These are phyloP conservation scores for Styela plicata DNA, from an alignment of 23 tunicate species.

Conservation along the genomic window DNA sequence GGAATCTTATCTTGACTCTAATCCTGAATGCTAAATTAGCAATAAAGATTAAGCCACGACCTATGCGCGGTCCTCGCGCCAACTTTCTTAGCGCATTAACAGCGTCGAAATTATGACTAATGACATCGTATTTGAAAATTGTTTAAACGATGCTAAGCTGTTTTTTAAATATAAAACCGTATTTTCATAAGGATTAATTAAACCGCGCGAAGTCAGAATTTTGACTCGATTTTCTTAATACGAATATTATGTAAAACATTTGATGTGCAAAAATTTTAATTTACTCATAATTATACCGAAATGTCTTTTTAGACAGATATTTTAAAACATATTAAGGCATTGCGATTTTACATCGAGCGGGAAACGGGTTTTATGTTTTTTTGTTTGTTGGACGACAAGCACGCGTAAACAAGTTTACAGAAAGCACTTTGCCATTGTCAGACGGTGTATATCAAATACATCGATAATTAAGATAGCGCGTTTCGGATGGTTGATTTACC, in stretches of 20 bases:
- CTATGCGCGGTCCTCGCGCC: not conserved
- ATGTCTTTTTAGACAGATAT: no score
- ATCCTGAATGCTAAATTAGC: constrained; percentile 25
- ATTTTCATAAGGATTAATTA: no score
- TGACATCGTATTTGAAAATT: not conserved
- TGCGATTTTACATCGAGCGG: no score
- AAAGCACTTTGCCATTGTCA: not conserved
- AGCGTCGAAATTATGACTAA: not conserved
- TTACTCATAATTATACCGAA: no score
- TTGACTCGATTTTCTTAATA: no score
- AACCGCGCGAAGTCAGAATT: no score
- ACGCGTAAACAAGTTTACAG: not conserved
- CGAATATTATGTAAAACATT: no score
- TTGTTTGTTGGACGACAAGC: not conserved
- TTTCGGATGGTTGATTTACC: no score
- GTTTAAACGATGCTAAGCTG: not conserved
- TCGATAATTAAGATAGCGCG: not conserved
- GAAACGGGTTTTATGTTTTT: not conserved
- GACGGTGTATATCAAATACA: not conserved
- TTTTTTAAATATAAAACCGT: no score
- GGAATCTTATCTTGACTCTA: constrained; percentile 22
- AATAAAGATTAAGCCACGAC: not conserved
- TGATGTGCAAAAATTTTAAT: no score
- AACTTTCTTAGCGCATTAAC: not conserved
- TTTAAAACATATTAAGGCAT: no score